phyloP scores from a whole-genome alignment of 2,797 vertebrate genomes.

The Eurystomus glaucurus region DNA sequence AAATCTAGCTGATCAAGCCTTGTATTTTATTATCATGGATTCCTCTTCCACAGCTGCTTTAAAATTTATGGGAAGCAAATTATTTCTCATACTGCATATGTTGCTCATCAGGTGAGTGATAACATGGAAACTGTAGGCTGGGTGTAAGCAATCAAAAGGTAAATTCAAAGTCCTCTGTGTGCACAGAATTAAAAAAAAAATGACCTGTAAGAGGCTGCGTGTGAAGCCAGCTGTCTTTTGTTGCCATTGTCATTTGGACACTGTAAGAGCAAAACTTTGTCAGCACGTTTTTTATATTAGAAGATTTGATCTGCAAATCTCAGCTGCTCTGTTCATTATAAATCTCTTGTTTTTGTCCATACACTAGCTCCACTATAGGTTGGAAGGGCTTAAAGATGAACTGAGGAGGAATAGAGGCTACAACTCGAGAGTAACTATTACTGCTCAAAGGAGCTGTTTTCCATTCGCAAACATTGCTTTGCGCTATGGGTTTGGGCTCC shows the following conservation, averaged over 20 bases:
- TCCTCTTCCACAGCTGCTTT: conserved; percentile 72
- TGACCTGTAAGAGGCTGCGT: conserved; percentile 50
- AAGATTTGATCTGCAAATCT: conserved; percentile 85
- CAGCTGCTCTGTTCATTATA: conserved; percentile 88
- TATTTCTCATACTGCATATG: conserved; percentile 71
- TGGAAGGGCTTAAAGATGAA: conserved; percentile 99
- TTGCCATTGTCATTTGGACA: conserved; percentile 76
- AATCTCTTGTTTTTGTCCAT: conserved; percentile 97
- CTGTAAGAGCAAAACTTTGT: conserved; percentile 75
- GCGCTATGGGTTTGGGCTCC: conserved; percentile 89
- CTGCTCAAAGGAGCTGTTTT: conserved; percentile 89
- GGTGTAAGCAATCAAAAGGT: conserved; percentile 50
- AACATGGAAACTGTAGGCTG: conserved; percentile 57
- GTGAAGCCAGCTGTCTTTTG: conserved; percentile 73
- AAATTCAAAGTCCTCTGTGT: conserved; percentile 69
- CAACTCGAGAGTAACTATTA: conserved; percentile 99
- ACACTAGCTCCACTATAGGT: conserved; percentile 99
- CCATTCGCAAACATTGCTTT: conserved; percentile 90
- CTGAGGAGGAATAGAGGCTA: conserved; percentile 98
- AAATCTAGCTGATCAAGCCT: conserved; percentile 58
- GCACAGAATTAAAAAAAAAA: conserved; percentile 72
- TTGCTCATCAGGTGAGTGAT: conserved; percentile 71
- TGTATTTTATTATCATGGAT: conserved; percentile 72
- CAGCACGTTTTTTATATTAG: conserved; percentile 74
- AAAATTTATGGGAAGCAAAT: conserved; percentile 73